These are phyloP conservation scores for Eudemis profundana DNA, from an alignment of 2,888 invertebrate genomes.

Conservation along the genomic window DNA sequence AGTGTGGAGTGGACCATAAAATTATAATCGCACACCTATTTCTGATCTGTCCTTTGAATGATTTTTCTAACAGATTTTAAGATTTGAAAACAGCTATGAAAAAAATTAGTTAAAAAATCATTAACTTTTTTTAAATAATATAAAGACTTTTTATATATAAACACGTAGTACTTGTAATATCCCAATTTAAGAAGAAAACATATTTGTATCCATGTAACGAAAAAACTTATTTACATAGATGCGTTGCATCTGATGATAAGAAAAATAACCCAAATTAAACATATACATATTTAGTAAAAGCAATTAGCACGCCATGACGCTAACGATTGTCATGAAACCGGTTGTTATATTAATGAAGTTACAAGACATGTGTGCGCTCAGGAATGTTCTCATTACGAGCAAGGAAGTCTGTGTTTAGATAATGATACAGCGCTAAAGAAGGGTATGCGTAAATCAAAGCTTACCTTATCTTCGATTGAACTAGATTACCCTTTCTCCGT, in stretches of 20 bases:
- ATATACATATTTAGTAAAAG: not conserved
- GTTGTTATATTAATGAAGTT: conserved; percentile 20
- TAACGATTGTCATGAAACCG: conserved; percentile 7
- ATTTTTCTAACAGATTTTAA: too few relatives aligned
- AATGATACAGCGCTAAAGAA: conserved; percentile 18
- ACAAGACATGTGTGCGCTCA: not conserved
- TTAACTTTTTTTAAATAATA: too few relatives aligned
- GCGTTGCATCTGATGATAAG: not conserved
- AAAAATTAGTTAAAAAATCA: too few relatives aligned
- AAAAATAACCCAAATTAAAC: not conserved
- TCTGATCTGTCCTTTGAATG: too few relatives aligned
- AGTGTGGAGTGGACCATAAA: too few relatives aligned
- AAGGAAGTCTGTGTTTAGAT: conserved; percentile 11
- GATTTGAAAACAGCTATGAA: too few relatives aligned
- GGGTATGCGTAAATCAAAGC: conserved; percentile 10
- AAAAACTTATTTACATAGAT: not conserved
- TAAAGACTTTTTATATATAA: too few relatives aligned
- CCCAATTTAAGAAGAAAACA: too few relatives aligned
- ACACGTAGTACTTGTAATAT: too few relatives aligned
- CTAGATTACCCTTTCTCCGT: not conserved
- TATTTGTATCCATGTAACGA: not conserved
- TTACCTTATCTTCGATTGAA: conserved; percentile 6
- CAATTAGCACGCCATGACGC: conserved; percentile 3
- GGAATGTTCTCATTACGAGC: conserved; percentile 24
- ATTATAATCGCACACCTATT: too few relatives aligned